A percentile compares a stretch with the other conserved stretches of the same genome.
phyloP scores from a whole-genome alignment of 2,888 invertebrate genomes.

The Amblyjoppa fuscipennis region DNA sequence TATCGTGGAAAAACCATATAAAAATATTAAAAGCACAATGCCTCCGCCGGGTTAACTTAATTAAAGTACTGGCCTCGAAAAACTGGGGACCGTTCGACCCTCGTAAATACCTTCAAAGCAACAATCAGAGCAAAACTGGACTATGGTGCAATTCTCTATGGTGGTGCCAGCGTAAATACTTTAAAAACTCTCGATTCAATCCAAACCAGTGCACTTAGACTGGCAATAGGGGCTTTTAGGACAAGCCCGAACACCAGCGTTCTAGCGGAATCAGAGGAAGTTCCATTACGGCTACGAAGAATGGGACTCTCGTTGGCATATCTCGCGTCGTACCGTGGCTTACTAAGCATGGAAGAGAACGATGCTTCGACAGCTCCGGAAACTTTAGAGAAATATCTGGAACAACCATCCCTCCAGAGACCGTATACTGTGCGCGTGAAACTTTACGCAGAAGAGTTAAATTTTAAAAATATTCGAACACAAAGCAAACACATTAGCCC shows the following conservation, averaged over 20 bases:
- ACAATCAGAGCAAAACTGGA: slow-evolving; percentile 53
- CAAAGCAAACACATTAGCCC: not conserved
- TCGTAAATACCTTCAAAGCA: slow-evolving; percentile 41
- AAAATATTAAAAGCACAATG: slow-evolving; percentile 38
- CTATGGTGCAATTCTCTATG: slow-evolving; percentile 48
- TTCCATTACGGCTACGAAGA: slow-evolving; percentile 32
- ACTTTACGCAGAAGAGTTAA: not conserved
- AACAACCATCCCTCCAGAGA: too few species aligned
- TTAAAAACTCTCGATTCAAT: slow-evolving; percentile 30
- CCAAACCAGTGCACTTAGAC: slow-evolving; percentile 41
- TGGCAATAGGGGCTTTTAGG: slow-evolving; percentile 45
- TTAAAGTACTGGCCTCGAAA: slow-evolving; percentile 46
- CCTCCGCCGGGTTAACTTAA: slow-evolving; percentile 7
- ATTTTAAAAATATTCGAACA: not conserved
- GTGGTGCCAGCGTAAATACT: slow-evolving; percentile 32
- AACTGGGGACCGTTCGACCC: slow-evolving; percentile 53
- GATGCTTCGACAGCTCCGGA: too few species aligned
- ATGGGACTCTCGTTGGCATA: not conserved
- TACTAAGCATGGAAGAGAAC: too few species aligned
- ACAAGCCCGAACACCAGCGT: slow-evolving; percentile 31
- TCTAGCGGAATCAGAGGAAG: slow-evolving; percentile 1
- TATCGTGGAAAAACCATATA: slow-evolving; percentile 56
- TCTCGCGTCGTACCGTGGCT: too few species aligned
- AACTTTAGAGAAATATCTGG: not conserved
- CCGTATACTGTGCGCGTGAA: too few species aligned